Conservation (phyloP, 2,888 invertebrate species). For the Ornithoptera alexandrae region DNA sequence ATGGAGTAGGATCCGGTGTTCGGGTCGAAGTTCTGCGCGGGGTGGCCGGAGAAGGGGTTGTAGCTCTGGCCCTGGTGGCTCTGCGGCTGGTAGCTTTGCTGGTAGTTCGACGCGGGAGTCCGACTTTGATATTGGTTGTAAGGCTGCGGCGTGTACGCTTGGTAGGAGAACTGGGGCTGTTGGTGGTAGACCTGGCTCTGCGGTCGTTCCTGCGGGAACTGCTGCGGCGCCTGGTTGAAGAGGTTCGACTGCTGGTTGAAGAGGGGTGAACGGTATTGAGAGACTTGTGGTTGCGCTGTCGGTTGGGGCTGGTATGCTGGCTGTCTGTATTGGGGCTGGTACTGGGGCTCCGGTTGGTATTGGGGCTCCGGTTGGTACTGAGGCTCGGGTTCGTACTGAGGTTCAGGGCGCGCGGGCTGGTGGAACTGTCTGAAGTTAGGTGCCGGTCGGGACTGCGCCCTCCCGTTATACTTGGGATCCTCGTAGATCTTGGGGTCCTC, state of each 20-base stretch:
- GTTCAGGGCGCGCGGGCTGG: conserved; percentile 41
- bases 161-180: conserved; percentile 68
- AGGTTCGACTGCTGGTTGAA: conserved; percentile 48
- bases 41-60: conserved; percentile 82
- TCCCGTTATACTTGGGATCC: conserved; percentile 82
- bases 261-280: conserved; percentile 45
- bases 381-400: conserved; percentile 38
- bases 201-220: conserved; percentile 57
- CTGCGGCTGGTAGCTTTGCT: conserved; percentile 46
- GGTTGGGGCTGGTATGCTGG: conserved; percentile 39
- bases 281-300: conserved; percentile 34
- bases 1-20: conserved; percentile 88
- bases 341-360: conserved; percentile 25
- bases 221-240: conserved; percentile 58
- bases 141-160: conserved; percentile 59
- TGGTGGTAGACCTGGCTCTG: conserved; percentile 70
- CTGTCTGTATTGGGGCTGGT: conserved; percentile 33
- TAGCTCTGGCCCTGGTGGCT: conserved; percentile 59
- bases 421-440: conserved; percentile 53
- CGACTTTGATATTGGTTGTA: conserved; percentile 53
- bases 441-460: conserved; percentile 47
- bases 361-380: conserved; percentile 45
- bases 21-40: conserved; percentile 86
- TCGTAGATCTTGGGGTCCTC: conserved; percentile 91
- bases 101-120: conserved; percentile 43